Conservation (phyloP, 2,888 invertebrate species). For the Pyrochroa serraticornis region DNA sequence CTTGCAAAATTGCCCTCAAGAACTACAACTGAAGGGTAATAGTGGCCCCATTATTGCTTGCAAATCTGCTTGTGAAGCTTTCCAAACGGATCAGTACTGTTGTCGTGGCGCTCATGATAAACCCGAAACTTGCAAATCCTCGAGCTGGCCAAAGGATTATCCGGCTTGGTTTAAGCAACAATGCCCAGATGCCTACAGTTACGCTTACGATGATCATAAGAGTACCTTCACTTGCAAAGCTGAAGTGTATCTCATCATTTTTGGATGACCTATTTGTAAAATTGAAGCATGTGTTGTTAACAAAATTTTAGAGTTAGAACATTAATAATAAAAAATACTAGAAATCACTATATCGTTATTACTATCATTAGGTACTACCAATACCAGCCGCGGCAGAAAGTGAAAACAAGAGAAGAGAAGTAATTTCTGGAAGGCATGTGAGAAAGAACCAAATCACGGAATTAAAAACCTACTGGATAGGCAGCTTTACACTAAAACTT, state of each 20-base stretch:
- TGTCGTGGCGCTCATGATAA: conserved; percentile 55
- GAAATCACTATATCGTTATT: no score
- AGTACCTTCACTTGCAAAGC: conserved; percentile 59
- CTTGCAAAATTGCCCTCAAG: conserved; percentile 53
- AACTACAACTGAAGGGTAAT: conserved; percentile 42
- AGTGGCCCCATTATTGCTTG: conserved; percentile 54
- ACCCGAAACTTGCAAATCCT: conserved; percentile 56
- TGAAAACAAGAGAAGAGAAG: no score
- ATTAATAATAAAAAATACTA: neutral
- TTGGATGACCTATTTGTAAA: conserved; percentile 37
- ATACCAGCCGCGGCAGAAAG: no score
- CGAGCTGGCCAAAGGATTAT: conserved; percentile 53
- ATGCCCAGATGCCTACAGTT: conserved; percentile 63
- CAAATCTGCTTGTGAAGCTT: conserved; percentile 59
- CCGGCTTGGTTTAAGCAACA: conserved; percentile 57
- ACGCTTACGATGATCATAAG: conserved; percentile 61
- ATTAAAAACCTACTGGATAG: no score
- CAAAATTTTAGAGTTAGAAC: neutral
- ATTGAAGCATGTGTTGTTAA: no score
- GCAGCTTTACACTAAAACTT: no score
- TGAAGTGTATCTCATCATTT: conserved; percentile 45
- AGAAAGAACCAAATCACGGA: no score
- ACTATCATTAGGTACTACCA: no score
- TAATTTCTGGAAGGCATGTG: no score
- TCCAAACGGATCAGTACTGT: conserved; percentile 59